A percentile compares a stretch with the other conserved stretches of the same genome.
Evolutionary conservation across 2,113 vertebrate genomes (phyloP).

Genomic region (Emydura subglobosa): DNA sequence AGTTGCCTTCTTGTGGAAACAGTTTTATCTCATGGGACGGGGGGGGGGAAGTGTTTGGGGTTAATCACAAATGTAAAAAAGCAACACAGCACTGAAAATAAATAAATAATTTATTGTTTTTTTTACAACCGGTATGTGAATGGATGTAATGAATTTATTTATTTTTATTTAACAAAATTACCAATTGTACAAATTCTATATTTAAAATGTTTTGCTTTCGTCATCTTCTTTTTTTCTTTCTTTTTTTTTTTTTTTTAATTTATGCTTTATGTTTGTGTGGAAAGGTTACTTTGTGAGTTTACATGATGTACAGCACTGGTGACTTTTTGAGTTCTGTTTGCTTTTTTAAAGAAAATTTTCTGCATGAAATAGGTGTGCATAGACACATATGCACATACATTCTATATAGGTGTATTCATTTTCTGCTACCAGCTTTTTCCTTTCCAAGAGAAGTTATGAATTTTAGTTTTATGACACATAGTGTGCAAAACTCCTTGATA

Average conservation of each 20-base stretch:
- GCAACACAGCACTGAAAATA: constrained; percentile 95
- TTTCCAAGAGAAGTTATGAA: constrained; percentile 47
- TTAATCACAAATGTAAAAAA: constrained; percentile 71
- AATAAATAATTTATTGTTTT: constrained; percentile 96
- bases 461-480: constrained; percentile 34
- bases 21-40: constrained; percentile 76
- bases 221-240: constrained; percentile 60
- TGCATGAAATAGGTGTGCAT: constrained; percentile 70
- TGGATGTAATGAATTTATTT: constrained; percentile 95
- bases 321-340: constrained; percentile 66
- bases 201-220: constrained; percentile 82
- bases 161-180: constrained; percentile 97
- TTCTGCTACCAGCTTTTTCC: constrained; percentile 53
- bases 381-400: constrained; percentile 47
- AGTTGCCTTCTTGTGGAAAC: constrained; percentile 81
- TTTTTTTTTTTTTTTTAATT: constrained; percentile 77
- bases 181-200: constrained; percentile 84
- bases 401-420: constrained; percentile 50
- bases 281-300: constrained; percentile 82
- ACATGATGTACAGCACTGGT: constrained; percentile 82
- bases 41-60: constrained; percentile 65
- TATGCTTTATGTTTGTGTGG: constrained; percentile 82
- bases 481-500: constrained; percentile 14
- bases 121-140: constrained; percentile 97
- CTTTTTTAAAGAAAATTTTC: constrained; percentile 67